A percentile compares a stretch with the other conserved stretches of the same genome.
These are phyloP conservation scores for Atta colombica DNA, from an alignment of 1,140 invertebrate species.

Conservation along the genomic window DNA sequence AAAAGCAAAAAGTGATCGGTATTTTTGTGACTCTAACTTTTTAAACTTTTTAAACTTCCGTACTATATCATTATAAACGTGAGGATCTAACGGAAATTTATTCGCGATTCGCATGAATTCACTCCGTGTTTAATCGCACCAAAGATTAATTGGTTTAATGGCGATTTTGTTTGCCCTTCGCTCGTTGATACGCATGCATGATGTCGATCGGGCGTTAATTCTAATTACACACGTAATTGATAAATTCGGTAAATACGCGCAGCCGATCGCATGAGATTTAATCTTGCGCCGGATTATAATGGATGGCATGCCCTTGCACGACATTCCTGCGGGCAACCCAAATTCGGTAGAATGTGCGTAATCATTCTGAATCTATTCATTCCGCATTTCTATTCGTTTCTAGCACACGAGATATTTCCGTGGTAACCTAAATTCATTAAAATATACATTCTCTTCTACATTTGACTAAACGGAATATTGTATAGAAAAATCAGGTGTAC, in stretches of 20 bases:
- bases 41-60: not conserved
- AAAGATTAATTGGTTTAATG: conserved; percentile 37
- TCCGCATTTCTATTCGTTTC: conserved; percentile 9
- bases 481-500: conserved; percentile 10
- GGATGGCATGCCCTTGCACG: not conserved
- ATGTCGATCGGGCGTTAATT: conserved; percentile 39
- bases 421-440: conserved; percentile 6
- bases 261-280: conserved; percentile 39
- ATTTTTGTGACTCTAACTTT: not conserved
- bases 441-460: conserved; percentile 29
- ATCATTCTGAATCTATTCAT: conserved; percentile 47
- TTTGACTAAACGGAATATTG: not conserved
- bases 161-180: conserved; percentile 11
- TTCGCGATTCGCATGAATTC: not conserved
- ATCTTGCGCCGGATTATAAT: conserved; percentile 35
- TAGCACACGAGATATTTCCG: not conserved
- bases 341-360: conserved; percentile 26
- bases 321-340: conserved; percentile 36
- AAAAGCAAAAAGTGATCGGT: not conserved
- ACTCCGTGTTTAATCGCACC: not conserved
- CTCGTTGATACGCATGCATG: not conserved
- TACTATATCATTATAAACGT: conserved; percentile 26
- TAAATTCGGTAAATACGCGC: conserved; percentile 31
- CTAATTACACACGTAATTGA: conserved; percentile 50
- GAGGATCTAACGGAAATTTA: conserved; percentile 21